phyloP scores from a whole-genome alignment of 2,113 vertebrate genomes.

The Lathamus discolor region DNA sequence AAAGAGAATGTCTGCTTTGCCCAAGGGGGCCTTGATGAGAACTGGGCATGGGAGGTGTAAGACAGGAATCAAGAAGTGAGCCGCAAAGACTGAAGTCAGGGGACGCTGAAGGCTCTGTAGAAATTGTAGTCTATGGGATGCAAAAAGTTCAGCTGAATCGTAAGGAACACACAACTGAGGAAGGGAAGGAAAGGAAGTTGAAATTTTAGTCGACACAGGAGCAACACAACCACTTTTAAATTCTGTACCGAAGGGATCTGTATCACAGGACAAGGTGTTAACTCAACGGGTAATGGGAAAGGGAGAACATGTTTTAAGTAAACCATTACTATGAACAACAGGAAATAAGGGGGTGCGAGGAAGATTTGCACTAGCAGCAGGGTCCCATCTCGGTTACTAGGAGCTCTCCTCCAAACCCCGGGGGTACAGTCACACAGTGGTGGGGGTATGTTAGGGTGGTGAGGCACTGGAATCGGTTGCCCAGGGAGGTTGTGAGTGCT shows the following conservation, averaged over 20 bases:
- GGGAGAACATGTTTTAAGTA: neutral
- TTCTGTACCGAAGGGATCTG: neutral
- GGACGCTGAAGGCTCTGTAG: neutral
- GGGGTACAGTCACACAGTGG: fast-evolving
- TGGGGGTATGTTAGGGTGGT: too few species aligned
- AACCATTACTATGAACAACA: neutral
- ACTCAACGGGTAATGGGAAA: neutral
- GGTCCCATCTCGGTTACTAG: neutral
- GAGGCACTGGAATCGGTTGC: too few species aligned
- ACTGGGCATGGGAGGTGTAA: neutral
- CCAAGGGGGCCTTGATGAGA: neutral
- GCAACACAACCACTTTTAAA: neutral
- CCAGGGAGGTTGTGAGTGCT: too few species aligned
- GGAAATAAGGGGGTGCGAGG: neutral
- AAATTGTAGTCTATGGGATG: neutral
- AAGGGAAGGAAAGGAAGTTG: neutral
- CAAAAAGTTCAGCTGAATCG: neutral
- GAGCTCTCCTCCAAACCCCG: neutral
- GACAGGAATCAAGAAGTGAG: neutral
- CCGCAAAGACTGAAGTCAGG: neutral
- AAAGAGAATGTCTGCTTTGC: neutral
- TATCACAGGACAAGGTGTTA: neutral
- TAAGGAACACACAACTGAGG: neutral
- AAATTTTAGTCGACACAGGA: neutral
- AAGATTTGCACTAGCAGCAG: neutral